Evolutionary conservation across 2,888 invertebrate genomes (phyloP), one percentile per base, ranked within the genome.

Genomic region (Camponotus fellah): DNA sequence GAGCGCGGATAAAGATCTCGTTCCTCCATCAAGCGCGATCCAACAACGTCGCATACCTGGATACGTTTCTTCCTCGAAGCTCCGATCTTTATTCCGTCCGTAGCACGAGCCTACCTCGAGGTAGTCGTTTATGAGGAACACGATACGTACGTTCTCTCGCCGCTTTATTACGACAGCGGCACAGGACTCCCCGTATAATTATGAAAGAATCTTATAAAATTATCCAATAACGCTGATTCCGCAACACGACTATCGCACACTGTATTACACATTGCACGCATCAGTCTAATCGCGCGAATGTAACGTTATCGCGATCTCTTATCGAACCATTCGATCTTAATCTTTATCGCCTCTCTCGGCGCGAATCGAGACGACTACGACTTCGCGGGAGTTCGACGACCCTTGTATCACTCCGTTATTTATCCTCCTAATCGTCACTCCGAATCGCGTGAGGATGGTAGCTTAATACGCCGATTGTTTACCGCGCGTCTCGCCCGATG

Each of bases 401-500:
- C 86, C 58, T 80, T 82, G 49, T 60, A 4, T 76, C 66, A 43
- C 43, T 43, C 65, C 82, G 68, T 85, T 84, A 64, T 53, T 81
- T 65, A 76, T 76, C 65, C 84, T 64, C 64, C 86, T 89, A 87
- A 89, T 90, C 89, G 56, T 80, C 64, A 66, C 77, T 84, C 80
- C 62, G 43, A 75, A 82, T 89, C 87, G 89, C 87, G 90, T 88
- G 88, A 53, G 84, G 81, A 72, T 81, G 64, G 62, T 87, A 66
- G 76, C 88, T 88, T 84, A 88, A 90, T 88, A 83, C 34, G 49
- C 56, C 85, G 84, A 90, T 90, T 90, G 90, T 90, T 90, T 90
- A 88, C 66, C 79, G 89, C 86, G 83, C 12, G 77, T 26, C 53
- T 5, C 53, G n/a, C n/a, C n/a, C 65, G 74, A 40, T 72, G 83